These are phyloP conservation scores for Calameuta filiformis DNA, from an alignment of 2,888 invertebrate species.

Conservation along the genomic window DNA sequence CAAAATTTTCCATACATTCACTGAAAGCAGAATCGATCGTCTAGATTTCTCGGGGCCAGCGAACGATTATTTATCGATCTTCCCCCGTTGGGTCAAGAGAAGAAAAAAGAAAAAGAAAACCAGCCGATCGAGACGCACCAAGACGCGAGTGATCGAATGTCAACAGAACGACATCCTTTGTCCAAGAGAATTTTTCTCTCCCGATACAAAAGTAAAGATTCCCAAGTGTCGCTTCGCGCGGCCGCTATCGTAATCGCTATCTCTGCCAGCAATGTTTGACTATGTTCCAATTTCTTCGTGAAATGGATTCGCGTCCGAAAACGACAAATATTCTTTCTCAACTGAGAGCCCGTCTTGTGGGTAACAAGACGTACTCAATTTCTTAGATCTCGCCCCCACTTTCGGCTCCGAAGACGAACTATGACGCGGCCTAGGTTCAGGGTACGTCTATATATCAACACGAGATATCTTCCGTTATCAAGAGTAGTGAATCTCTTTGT, in stretches of 20 bases:
- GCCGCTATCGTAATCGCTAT: not conserved
- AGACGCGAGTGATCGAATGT: not conserved
- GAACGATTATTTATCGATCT: not conserved
- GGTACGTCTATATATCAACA: conserved; percentile 11
- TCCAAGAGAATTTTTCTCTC: not conserved
- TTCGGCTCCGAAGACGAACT: conserved; percentile 18
- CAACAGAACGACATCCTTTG: not conserved
- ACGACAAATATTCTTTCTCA: conserved; percentile 47
- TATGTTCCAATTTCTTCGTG: not conserved
- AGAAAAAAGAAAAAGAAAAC: not conserved
- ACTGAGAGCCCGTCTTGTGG: conserved; percentile 45
- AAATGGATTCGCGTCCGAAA: conserved; percentile 46
- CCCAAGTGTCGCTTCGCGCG: not conserved
- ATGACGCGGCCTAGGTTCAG: conserved; percentile 4
- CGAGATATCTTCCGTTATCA: conserved; percentile 21
- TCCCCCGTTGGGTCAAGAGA: not conserved
- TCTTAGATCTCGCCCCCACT: conserved; percentile 29
- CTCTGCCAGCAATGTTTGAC: not conserved
- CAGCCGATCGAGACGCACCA: not conserved
- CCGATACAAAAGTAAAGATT: not conserved
- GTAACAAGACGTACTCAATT: conserved; percentile 40
- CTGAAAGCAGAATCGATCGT: not conserved
- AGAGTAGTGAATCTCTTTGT: conserved; percentile 14
- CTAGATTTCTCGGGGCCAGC: not conserved
- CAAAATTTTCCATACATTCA: not conserved